Percentiles rank a stretch among this genome's conserved stretches.
These are phyloP conservation scores for Drosophila seguyi DNA, from an alignment of 1,140 invertebrate genomes.

Conservation along the genomic window DNA sequence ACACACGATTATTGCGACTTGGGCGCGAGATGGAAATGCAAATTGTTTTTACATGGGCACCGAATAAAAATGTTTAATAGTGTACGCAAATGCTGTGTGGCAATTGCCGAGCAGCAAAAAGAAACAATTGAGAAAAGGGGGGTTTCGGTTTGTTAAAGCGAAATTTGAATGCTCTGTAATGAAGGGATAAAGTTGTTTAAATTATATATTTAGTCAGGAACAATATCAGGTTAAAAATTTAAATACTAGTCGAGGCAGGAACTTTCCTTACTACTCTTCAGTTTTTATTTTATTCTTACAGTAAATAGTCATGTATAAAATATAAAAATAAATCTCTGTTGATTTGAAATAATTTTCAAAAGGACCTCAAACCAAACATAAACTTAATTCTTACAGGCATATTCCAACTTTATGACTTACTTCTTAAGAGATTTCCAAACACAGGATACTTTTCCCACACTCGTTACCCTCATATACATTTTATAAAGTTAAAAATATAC, in stretches of 20 bases:
- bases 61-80: conserved; percentile 66
- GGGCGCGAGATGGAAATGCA: conserved; percentile 55
- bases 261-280: no score
- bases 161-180: not conserved
- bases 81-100: conserved; percentile 52
- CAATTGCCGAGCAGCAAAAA: conserved; percentile 54
- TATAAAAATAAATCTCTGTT: not conserved
- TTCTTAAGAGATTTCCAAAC: not conserved
- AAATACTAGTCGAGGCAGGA: no score
- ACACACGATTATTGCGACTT: conserved; percentile 14
- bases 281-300: no score
- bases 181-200: not conserved
- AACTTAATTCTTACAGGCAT: not conserved
- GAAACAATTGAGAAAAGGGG: conserved; percentile 6
- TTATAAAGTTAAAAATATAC: not conserved
- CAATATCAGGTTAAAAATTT: not conserved
- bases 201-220: not conserved
- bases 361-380: not conserved
- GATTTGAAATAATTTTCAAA: not conserved
- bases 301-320: no score
- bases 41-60: conserved; percentile 66
- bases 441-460: not conserved
- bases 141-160: not conserved
- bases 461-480: not conserved
- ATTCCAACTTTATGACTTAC: not conserved